Conservation (phyloP, 2,888 invertebrate genomes). For the Meliscaeva auricollis region DNA sequence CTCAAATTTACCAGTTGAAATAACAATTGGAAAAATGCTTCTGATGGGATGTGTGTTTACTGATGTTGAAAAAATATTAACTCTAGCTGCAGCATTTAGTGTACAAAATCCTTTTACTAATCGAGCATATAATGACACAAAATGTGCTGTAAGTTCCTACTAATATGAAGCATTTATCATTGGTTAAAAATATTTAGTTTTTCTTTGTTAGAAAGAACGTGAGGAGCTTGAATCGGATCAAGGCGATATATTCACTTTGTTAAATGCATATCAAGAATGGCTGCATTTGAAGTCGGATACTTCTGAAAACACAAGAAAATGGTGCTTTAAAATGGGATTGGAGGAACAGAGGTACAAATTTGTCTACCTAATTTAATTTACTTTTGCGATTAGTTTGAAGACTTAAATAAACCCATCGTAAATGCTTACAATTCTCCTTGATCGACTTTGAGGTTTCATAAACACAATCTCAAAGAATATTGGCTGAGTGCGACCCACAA, state of each 20-base stretch:
- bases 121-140: conserved; percentile 92
- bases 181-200: conserved; percentile 1
- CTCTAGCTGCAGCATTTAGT: conserved; percentile 95
- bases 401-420: no score
- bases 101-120: conserved; percentile 97
- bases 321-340: conserved; percentile 95
- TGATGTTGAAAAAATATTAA: conserved; percentile 94
- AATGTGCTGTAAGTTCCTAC: conserved; percentile 91
- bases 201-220: conserved; percentile 87
- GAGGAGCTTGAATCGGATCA: conserved; percentile 95
- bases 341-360: conserved; percentile 89
- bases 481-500: no score
- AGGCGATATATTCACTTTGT: conserved; percentile 96
- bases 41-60: conserved; percentile 95
- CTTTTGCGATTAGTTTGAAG: no score
- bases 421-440: no score
- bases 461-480: no score
- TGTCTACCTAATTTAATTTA: background rate
- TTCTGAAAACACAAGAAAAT: conserved; percentile 86
- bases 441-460: no score
- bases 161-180: background rate
- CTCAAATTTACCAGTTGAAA: conserved; percentile 96
- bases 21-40: conserved; percentile 97
- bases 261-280: conserved; percentile 96
- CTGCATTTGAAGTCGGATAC: conserved; percentile 88